These are phyloP conservation scores for Lomographa bimaculata DNA, from an alignment of 2,888 invertebrate genomes.

Conservation along the genomic window DNA sequence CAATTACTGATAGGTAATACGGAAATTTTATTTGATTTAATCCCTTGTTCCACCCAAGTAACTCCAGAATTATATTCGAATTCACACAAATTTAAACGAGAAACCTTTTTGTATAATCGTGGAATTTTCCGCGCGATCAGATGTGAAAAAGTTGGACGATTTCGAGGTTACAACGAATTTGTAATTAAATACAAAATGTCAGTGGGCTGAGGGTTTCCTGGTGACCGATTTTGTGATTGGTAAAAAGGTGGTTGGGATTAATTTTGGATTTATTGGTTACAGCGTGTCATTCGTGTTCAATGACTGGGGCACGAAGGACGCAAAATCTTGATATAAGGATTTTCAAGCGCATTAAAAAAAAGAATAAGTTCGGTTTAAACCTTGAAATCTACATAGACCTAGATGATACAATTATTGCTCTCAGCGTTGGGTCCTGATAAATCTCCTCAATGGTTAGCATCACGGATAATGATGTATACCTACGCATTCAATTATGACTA, in stretches of 20 bases:
- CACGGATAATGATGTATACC: too few species aligned
- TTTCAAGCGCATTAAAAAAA: too few species aligned
- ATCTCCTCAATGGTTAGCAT: too few species aligned
- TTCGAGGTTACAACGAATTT: slow-evolving; percentile 45
- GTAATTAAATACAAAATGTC: slow-evolving; percentile 53
- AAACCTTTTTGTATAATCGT: slow-evolving; percentile 53
- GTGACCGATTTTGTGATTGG: slow-evolving; percentile 25
- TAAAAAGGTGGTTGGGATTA: slow-evolving; percentile 27
- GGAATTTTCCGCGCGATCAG: slow-evolving; percentile 50
- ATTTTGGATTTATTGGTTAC: slow-evolving; percentile 18
- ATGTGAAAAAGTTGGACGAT: slow-evolving; percentile 46
- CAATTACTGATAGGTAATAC: slow-evolving; percentile 33
- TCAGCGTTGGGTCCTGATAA: too few species aligned
- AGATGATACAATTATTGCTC: too few species aligned
- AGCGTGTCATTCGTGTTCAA: neutral
- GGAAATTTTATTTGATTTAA: slow-evolving; percentile 28
- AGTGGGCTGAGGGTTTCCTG: slow-evolving; percentile 34
- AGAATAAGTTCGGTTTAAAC: too few species aligned
- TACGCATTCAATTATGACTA: too few species aligned
- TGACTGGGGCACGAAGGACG: too few species aligned
- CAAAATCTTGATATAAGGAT: too few species aligned
- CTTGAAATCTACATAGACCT: too few species aligned
- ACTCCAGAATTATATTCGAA: slow-evolving; percentile 37
- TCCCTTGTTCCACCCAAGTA: slow-evolving; percentile 29
- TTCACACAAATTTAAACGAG: slow-evolving; percentile 46